Conservation (phyloP, 2,888 invertebrate genomes). For the Frankliniella fusca region DNA sequence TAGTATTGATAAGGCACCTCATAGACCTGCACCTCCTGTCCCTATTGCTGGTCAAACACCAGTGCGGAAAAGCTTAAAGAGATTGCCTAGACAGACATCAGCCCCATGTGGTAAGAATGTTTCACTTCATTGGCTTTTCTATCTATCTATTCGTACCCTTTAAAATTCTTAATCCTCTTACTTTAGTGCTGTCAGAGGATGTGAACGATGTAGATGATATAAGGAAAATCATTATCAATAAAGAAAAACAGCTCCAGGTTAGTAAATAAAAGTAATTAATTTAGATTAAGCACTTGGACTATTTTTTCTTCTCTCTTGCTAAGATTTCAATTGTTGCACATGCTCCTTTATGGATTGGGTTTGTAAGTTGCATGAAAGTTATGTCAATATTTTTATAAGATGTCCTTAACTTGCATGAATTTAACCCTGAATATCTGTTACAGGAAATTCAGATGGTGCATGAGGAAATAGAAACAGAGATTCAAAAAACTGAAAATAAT, state of each 20-base stretch:
- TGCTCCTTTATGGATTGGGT: not conserved
- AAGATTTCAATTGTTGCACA: not conserved
- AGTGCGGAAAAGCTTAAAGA: slow-evolving; percentile 31
- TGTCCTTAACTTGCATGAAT: too few relatives aligned
- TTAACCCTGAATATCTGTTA: not conserved
- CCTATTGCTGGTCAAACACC: slow-evolving; percentile 39
- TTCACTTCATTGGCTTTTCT: not conserved
- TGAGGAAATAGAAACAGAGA: not conserved
- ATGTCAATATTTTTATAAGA: too few relatives aligned
- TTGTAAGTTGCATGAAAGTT: not conserved
- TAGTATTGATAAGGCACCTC: slow-evolving; percentile 40
- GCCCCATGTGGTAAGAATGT: not conserved
- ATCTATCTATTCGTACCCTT: too few relatives aligned
- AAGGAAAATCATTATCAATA: not conserved
- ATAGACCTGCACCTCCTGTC: slow-evolving; percentile 42
- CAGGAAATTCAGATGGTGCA: not conserved
- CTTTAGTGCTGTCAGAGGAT: not conserved
- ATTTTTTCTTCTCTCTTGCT: not conserved
- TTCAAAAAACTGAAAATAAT: not conserved
- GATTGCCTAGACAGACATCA: slow-evolving; percentile 19
- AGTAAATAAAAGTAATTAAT: not conserved
- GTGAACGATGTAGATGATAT: not conserved
- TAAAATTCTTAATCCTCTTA: not conserved
- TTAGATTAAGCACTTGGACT: not conserved
- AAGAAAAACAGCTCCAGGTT: slow-evolving; percentile 4